Evolutionary conservation across 2,888 invertebrate species (phyloP), one percentile per base, ranked within the genome.

Genomic region (Seira musarum): DNA sequence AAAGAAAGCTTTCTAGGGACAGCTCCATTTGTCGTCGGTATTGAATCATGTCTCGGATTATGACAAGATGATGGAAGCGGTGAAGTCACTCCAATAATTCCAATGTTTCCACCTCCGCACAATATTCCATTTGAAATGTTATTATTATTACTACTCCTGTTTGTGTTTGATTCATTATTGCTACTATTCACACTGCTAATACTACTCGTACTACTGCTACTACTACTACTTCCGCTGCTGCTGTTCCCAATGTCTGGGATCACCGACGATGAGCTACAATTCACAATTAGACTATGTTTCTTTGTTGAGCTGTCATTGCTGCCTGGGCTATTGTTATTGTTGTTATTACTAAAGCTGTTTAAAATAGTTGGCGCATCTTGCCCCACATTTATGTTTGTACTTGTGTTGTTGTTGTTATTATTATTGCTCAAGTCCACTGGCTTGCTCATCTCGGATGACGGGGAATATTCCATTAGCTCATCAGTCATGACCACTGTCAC

Each of bases 1-100:
- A 96, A 96, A 19, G 96, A 95, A 83, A 96, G 91, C 85, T 92
- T 93, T 87, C 93, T 89, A 57, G 61, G 78, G 10, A 70, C 30
- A 15, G 71, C 73, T 63, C 30, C 75, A 21, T 35, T 74, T 46
- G 57, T 66, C 13, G 73, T 66, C 72, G 17, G 61, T 21, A 21
- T 17, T 10, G 10, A 66, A 19, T 60, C 73, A 30, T 8, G 73
- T 60, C 60, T 46, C 19, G 60, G 10, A n/a, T 15, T 24, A 24
- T 70, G 69, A 13, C 22, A 30, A 30, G 30, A 25, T 5, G 74
- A 49, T 17, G 81, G 46, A 2, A 76, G 53, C 24, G 81, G 75
- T 21, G 80, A 80, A 21, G 17, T 71, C 1, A 64, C 74, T 57
- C 74, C 75, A 35, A 80, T 70, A 53, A 67, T 67, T 24, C 76